Evolutionary conservation across 2,797 vertebrate species (phyloP).

Genomic region (Potorous gilbertii): DNA sequence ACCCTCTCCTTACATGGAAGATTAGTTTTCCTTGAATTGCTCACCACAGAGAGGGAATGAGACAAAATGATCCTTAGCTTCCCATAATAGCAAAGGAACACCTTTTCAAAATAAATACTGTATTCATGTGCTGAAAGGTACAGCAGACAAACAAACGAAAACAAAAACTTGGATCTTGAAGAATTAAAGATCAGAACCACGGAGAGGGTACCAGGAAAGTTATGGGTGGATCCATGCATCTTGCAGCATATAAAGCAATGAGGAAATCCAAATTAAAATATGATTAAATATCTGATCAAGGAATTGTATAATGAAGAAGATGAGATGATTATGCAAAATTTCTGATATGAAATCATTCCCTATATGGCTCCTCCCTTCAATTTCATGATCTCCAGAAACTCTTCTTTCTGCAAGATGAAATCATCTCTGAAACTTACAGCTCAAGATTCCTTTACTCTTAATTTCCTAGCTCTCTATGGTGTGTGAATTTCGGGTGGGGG

Average conservation of each 20-base stretch:
- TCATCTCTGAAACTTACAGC: neutral
- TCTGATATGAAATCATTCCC: neutral
- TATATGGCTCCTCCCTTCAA: neutral
- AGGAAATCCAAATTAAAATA: neutral
- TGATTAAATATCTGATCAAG: neutral
- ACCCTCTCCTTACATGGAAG: neutral
- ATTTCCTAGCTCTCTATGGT: neutral
- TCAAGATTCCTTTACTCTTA: neutral
- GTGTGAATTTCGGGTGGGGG: no score
- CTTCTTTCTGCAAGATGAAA: neutral
- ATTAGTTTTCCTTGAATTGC: no score
- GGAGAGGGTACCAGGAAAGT: neutral
- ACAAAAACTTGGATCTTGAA: neutral
- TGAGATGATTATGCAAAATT: neutral
- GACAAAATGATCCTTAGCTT: neutral
- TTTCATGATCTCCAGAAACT: neutral
- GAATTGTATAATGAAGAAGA: neutral
- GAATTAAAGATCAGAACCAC: neutral
- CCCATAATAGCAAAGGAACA: neutral
- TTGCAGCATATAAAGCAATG: no score
- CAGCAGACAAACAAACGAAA: no score
- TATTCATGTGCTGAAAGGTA: neutral
- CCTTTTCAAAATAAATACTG: neutral
- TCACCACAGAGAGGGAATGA: neutral
- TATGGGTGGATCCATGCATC: neutral